Evolutionary conservation across 2,113 vertebrate species (phyloP).

Genomic region (Gobiocypris rarus): DNA sequence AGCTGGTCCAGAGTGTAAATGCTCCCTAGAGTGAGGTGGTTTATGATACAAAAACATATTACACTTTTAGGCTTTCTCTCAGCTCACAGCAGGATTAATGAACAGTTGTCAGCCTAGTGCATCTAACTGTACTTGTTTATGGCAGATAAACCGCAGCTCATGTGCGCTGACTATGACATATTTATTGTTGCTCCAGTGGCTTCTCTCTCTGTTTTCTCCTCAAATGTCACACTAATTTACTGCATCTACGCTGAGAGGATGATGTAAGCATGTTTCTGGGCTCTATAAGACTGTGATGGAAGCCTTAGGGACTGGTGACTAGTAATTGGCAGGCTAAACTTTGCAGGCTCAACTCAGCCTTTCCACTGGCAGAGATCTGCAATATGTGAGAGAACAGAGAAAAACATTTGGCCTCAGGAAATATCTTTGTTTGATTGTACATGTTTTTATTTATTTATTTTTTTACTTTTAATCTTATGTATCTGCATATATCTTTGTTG

Average conservation of each 20-base stretch:
- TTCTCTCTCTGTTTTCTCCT: background rate
- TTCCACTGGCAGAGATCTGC: slow-evolving; percentile 39
- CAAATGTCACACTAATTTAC: slow-evolving; percentile 20
- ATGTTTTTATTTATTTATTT: background rate
- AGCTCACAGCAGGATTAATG: background rate
- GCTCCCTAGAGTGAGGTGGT: background rate
- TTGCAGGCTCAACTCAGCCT: slow-evolving; percentile 26
- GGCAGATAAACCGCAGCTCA: background rate
- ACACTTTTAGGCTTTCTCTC: background rate
- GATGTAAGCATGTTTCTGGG: slow-evolving; percentile 27
- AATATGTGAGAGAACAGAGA: background rate
- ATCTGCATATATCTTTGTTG: background rate
- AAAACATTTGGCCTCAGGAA: slow-evolving; percentile 3
- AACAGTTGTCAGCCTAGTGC: background rate
- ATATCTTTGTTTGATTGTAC: background rate
- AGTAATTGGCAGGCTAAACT: slow-evolving; percentile 22
- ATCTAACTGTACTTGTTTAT: slow-evolving; percentile 20
- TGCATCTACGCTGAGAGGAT: background rate
- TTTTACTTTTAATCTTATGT: background rate
- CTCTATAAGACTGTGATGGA: slow-evolving; percentile 1
- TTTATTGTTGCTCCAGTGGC: slow-evolving; percentile 3
- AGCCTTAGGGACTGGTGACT: slow-evolving; percentile 6
- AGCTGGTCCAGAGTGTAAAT: background rate
- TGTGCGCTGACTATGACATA: slow-evolving; percentile 25
- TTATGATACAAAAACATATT: background rate